Evolutionary conservation across 2,888 invertebrate genomes (phyloP).

Genomic region (Orthosia gothica): DNA sequence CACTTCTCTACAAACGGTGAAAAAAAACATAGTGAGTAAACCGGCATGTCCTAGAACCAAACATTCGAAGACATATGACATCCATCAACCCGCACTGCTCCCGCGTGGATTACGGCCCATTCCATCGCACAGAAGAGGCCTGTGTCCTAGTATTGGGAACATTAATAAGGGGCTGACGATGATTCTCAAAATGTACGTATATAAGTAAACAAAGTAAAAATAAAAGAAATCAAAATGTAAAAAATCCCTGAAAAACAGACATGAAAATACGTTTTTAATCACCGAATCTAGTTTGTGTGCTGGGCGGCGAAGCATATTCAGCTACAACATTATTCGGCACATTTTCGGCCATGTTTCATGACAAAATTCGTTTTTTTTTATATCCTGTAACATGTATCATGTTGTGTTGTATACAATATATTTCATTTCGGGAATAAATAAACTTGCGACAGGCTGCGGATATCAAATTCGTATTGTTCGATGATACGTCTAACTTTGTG

Average conservation of each 20-base stretch:
- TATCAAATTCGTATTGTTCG: conserved; percentile 28
- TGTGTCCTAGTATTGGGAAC: no score
- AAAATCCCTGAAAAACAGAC: background rate
- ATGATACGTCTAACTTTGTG: conserved; percentile 5
- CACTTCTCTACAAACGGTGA: no score
- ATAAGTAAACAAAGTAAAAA: no score
- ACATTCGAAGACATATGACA: no score
- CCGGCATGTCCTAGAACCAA: no score
- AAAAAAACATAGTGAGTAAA: no score
- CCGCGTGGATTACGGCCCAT: no score
- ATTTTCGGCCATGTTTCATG: conserved; percentile 57
- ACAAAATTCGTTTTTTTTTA: conserved; percentile 34
- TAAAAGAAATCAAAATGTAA: background rate
- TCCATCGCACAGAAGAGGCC: no score
- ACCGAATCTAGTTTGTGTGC: conserved; percentile 22
- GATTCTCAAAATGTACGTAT: no score
- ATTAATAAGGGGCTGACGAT: no score
- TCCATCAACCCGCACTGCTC: no score
- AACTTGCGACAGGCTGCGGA: conserved; percentile 8
- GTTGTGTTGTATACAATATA: conserved; percentile 27
- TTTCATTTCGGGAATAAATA: conserved; percentile 47
- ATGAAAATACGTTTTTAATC: conserved; percentile 27
- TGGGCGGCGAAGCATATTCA: conserved; percentile 13
- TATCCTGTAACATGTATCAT: conserved; percentile 49
- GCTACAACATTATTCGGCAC: conserved; percentile 32